Percentiles rank a stretch among this genome's conserved stretches.
Conservation (phyloP, 2,888 invertebrate genomes). For the Himalopsyche anomala region DNA sequence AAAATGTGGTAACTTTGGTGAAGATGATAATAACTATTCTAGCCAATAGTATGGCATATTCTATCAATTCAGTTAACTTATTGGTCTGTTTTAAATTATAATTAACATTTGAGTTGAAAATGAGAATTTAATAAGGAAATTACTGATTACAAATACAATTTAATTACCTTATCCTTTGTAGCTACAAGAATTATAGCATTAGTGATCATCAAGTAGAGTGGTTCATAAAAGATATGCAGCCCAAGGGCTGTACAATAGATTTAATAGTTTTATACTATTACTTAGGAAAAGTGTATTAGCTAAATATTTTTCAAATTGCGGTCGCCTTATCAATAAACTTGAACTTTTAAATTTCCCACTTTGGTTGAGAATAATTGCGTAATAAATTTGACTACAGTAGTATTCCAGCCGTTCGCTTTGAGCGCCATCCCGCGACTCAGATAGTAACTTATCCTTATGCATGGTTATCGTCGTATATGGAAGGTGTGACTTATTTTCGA, state of each 20-base stretch:
- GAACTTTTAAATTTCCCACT: constrained; percentile 26
- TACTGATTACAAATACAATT: too few relatives aligned
- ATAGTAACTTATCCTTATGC: constrained; percentile 58
- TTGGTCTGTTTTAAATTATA: too few relatives aligned
- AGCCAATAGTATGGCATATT: too few relatives aligned
- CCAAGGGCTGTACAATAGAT: background rate
- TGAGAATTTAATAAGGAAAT: too few relatives aligned
- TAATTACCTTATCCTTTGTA: too few relatives aligned
- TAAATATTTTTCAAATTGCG: background rate
- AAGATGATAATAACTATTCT: too few relatives aligned
- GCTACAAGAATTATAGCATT: background rate
- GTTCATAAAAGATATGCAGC: background rate
- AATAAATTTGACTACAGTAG: constrained; percentile 51
- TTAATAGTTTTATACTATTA: background rate
- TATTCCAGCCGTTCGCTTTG: constrained; percentile 50
- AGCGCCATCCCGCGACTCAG: constrained; percentile 47
- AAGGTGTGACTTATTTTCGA: constrained; percentile 77
- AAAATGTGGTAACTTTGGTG: too few relatives aligned
- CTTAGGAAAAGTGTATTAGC: background rate
- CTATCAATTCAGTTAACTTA: too few relatives aligned
- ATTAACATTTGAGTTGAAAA: too few relatives aligned
- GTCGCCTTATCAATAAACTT: constrained; percentile 11
- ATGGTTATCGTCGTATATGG: constrained; percentile 69
- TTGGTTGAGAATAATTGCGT: constrained; percentile 45
- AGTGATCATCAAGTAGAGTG: constrained; percentile 1